Evolutionary conservation across 2,113 vertebrate genomes (phyloP), one percentile per base, ranked within the genome.

Genomic region (Axis porcinus): DNA sequence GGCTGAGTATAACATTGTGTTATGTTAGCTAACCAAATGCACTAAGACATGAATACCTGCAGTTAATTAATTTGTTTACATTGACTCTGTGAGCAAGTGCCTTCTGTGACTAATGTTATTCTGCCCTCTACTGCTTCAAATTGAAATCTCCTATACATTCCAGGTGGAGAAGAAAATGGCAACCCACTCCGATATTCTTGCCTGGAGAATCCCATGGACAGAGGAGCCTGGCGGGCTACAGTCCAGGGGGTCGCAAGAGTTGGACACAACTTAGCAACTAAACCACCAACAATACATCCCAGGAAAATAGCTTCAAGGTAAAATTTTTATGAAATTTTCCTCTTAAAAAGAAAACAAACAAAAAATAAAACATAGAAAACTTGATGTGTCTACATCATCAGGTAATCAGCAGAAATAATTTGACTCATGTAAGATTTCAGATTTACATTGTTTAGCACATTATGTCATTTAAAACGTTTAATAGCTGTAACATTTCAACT

Each of bases 71-170:
- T 58, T 67, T 93, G 23, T 64, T 85, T 30, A 50, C 7, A 11
- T 43, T 58, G 60, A 36, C 4, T 8, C 45, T 9, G 0, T 28
- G 47, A 55, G n/a, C 30, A 88, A 55, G 62, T 6, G 2, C 43
- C 70, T 82, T 93, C 40, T 86, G 47, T 94, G 45, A 50, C 27
- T 92, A 60, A 86, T 89, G 67, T 86, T 95, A 78, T 94, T 94
- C 78, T 92, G 58, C 84, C 90, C 90, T 94, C 96, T 97, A 79
- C n/a, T 94, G 84, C 30, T 92, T 36, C 27, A 82, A 78, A 92
- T 36, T 67, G 62, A 47, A 94, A 94, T 81, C 12, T 1, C 12
- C 55, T 57, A 43, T 74, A 70, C n/a, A 36, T 70, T 36, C n/a
- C 67, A 40, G 19, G 19, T 40, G n/a, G n/a, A 23, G n/a, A 70